Percentiles rank a stretch among this genome's conserved stretches.
Evolutionary conservation across 2,113 vertebrate genomes (phyloP).

Genomic region (Albula glossodonta): DNA sequence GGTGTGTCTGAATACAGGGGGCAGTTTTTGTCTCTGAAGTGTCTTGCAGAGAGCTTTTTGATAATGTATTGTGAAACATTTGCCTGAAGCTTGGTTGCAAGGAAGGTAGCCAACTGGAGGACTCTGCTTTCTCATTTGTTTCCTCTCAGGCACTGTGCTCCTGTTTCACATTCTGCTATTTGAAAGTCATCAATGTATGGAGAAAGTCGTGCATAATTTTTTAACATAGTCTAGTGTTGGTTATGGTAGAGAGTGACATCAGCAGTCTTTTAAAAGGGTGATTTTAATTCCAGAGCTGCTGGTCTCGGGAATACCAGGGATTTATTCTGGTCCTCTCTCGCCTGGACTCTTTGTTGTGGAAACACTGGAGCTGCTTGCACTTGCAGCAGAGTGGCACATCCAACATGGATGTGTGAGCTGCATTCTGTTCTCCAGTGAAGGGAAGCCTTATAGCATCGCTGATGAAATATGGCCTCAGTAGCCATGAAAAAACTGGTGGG

Average conservation of each 20-base stretch:
- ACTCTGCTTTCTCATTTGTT: not conserved
- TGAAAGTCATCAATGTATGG: not conserved
- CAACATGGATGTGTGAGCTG: slow-evolving; percentile 1
- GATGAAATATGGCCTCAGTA: not conserved
- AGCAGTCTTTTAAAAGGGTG: not conserved
- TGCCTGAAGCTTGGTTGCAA: not conserved
- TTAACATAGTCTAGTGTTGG: not conserved
- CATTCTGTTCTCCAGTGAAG: slow-evolving; percentile 21
- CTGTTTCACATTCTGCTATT: not conserved
- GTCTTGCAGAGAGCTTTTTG: not conserved
- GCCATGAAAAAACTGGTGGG: slow-evolving; percentile 19
- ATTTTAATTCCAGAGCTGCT: not conserved
- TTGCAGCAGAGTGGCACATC: slow-evolving; percentile 25
- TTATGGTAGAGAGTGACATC: not conserved
- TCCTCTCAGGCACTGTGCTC: not conserved
- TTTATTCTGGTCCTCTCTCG: not conserved
- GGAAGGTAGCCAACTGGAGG: not conserved
- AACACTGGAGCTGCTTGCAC: slow-evolving; percentile 19
- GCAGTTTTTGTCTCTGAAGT: not conserved
- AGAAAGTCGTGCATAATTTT: not conserved
- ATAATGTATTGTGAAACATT: not conserved
- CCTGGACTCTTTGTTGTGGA: slow-evolving; percentile 2
- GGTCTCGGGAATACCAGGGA: not conserved
- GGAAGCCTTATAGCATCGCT: slow-evolving; percentile 12
- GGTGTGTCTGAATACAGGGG: not conserved